Evolutionary conservation across 2,888 invertebrate species (phyloP), one percentile per base, ranked within the genome.

Genomic region (Pachycephus smyrnensis): DNA sequence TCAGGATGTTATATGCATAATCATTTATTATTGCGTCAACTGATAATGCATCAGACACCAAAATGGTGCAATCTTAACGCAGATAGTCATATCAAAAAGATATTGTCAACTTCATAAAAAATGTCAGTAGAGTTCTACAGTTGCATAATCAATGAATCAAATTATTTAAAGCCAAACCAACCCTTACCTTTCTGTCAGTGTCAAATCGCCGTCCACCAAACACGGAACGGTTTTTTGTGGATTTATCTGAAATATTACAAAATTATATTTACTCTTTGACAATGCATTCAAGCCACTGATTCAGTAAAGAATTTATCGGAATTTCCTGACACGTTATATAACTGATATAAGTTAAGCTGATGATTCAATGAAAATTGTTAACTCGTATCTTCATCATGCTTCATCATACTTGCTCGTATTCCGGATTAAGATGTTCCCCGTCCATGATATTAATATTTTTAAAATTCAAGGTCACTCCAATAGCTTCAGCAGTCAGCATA

Each of bases 361-460:
- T 35, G 9, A 35, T 12, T 36, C 36, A 2, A 36, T 36, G 2
- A 36, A 2, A 36, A 12, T 11, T 12, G 0, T 36, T 12, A 36
- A 36, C 12, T 1, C 36, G 3, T 36, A 55, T 55, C 40, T 23
- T 55, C 2, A 23, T 6, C 23, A 55, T 9, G 40, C 15, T 6
- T 40, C 6, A 73, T 71, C 78, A 79, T 83, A 92, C 92, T 87
- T 91, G 83, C 68, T 90, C 85, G 78, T 85, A 92, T 80, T 92
- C 92, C 4, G 92, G 89, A 36, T 85, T 89, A n/a, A 88, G 79
- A 33, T 92, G 87, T 81, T 92, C 92, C 0, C 90, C 90, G 73
- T 84, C 83, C 6, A 87, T 74, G n/a, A 91, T 36, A 80, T 92
- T 85, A 33, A 91, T 40, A n/a, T 77, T 73, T 77, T 90, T 91